Conservation (phyloP, 2,888 invertebrate species). For the Bedellia somnulentella region DNA sequence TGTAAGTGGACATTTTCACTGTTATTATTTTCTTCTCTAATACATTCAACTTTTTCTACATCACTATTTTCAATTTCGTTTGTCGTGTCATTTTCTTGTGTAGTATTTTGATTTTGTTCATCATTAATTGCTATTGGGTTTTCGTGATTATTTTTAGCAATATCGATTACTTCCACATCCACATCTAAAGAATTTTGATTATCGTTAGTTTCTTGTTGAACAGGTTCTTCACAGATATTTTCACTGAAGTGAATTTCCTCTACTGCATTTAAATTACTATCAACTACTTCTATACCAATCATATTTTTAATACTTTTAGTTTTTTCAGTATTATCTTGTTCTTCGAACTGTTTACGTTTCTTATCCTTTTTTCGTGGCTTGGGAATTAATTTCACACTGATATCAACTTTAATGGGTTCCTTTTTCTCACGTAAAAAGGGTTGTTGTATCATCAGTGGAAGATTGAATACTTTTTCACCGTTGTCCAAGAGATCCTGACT, state of each 20-base stretch:
- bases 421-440: constrained; percentile 65
- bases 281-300: constrained; percentile 47
- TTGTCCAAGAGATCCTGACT: constrained; percentile 49
- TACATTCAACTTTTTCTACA: no score
- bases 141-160: no score
- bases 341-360: constrained; percentile 24
- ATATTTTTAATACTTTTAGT: constrained; percentile 35
- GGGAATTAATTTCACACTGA: constrained; percentile 74
- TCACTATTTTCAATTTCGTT: no score
- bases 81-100: no score
- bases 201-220: no score
- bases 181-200: background rate
- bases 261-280: constrained; percentile 32
- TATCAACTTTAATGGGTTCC: constrained; percentile 77
- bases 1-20: no score
- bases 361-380: constrained; percentile 54
- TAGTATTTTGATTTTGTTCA: no score
- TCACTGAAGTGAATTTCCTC: constrained; percentile 26
- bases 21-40: no score
- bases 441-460: constrained; percentile 59
- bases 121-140: no score
- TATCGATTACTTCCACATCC: background rate
- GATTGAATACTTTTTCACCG: constrained; percentile 45
- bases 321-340: constrained; percentile 24
- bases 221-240: no score